These are phyloP conservation scores for Rhinoraja longicauda DNA, from an alignment of 2,797 vertebrate genomes.

Conservation along the genomic window DNA sequence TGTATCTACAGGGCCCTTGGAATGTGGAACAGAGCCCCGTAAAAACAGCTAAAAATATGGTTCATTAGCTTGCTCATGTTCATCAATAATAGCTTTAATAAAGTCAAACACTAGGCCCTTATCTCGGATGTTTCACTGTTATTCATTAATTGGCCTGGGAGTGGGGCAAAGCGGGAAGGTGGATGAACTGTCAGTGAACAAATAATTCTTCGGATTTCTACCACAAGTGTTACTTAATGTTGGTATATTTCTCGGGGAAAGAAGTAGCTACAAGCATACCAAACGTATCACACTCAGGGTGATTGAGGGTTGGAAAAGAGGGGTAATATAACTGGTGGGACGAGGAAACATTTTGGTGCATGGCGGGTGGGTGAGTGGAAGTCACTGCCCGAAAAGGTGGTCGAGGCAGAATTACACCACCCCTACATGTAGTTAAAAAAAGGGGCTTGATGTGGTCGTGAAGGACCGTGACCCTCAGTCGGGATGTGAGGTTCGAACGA, in stretches of 20 bases:
- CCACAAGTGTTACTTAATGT: not conserved
- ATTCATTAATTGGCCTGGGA: not conserved
- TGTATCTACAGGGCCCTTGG: not conserved
- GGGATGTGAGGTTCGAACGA: no score
- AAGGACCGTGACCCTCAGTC: no score
- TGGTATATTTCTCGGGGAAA: not conserved
- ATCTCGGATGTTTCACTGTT: not conserved
- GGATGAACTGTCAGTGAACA: not conserved
- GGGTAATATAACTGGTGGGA: no score
- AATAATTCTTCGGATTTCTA: not conserved
- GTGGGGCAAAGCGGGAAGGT: not conserved
- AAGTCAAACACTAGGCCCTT: not conserved
- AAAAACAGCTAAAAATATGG: not conserved
- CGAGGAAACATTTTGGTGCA: no score
- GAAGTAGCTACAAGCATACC: not conserved
- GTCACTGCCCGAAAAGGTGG: no score
- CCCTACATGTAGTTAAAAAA: no score
- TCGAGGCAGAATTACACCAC: no score
- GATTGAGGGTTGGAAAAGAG: no score
- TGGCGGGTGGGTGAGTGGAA: no score
- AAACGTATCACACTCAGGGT: no score
- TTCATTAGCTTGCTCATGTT: constrained; percentile 24
- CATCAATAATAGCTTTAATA: constrained; percentile 12
- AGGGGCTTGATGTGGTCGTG: no score
- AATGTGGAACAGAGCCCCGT: not conserved